These are phyloP conservation scores for Gymnothorax javanicus DNA, from an alignment of 2,797 vertebrate genomes.

Conservation along the genomic window DNA sequence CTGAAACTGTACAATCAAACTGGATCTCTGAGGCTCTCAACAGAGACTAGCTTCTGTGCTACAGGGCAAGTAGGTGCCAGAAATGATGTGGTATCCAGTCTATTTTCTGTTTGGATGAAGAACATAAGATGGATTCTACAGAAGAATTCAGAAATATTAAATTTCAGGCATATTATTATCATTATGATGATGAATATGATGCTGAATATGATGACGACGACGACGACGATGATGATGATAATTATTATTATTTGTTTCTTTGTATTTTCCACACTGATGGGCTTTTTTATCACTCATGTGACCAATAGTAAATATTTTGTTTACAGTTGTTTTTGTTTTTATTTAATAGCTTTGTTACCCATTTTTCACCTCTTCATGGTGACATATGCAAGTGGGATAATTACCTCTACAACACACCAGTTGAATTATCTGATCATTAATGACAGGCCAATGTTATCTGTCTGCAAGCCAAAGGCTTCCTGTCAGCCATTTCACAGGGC, in stretches of 20 bases:
- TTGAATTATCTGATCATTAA: slow-evolving; percentile 9
- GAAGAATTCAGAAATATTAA: neutral
- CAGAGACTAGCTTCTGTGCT: neutral
- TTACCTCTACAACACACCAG: slow-evolving; percentile 15
- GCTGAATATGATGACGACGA: too few species aligned
- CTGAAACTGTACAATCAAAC: slow-evolving; percentile 12
- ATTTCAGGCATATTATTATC: neutral
- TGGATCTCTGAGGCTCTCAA: neutral
- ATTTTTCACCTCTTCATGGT: slow-evolving; percentile 1
- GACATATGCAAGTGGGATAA: slow-evolving; percentile 20
- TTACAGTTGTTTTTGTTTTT: neutral
- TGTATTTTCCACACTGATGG: neutral
- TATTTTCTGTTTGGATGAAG: neutral
- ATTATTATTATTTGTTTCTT: neutral
- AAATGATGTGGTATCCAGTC: neutral
- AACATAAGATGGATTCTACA: neutral
- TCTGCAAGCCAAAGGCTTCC: neutral
- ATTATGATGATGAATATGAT: too few species aligned
- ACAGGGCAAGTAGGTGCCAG: neutral
- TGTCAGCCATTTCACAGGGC: neutral
- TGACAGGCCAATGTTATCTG: slow-evolving; percentile 17
- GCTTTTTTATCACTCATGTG: too few species aligned
- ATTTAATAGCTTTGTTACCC: slow-evolving; percentile 18
- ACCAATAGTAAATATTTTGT: too few species aligned
- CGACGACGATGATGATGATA: too few species aligned